Conservation (phyloP, 2,113 vertebrate genomes). For the Caranx ignobilis region DNA sequence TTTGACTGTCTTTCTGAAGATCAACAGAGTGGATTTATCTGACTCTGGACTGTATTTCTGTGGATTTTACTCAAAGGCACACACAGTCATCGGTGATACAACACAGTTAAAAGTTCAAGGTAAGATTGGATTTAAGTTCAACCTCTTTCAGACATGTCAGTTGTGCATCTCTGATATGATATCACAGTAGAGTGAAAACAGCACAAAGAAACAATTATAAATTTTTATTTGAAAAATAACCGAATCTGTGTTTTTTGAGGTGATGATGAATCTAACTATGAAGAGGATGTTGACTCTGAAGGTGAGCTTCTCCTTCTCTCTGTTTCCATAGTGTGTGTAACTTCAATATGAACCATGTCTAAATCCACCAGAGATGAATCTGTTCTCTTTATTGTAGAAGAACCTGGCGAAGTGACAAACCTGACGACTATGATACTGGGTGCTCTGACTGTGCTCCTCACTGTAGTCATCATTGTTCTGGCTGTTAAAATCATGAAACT, state of each 20-base stretch:
- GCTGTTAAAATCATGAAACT: constrained; percentile 29
- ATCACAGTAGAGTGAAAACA: too few relatives aligned
- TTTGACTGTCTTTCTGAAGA: background rate
- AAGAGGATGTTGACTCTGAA: too few relatives aligned
- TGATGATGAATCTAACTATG: too few relatives aligned
- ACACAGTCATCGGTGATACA: background rate
- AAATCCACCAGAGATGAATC: too few relatives aligned
- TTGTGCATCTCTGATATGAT: background rate
- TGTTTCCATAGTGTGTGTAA: background rate
- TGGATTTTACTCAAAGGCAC: background rate
- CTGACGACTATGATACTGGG: background rate
- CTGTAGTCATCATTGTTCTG: fast-evolving
- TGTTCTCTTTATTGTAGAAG: background rate
- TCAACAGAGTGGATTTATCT: background rate
- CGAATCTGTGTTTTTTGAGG: too few relatives aligned
- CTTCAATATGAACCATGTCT: fast-evolving
- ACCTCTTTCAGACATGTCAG: background rate
- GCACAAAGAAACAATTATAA: too few relatives aligned
- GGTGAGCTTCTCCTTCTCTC: too few relatives aligned
- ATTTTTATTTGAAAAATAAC: too few relatives aligned
- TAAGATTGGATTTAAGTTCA: background rate
- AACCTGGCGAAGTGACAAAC: background rate
- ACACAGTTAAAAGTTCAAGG: constrained; percentile 15
- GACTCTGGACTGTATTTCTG: constrained; percentile 3
- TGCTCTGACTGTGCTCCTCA: constrained; percentile 5